phyloP scores from a whole-genome alignment of 2,888 invertebrate genomes.

The Tetragonisca angustula region DNA sequence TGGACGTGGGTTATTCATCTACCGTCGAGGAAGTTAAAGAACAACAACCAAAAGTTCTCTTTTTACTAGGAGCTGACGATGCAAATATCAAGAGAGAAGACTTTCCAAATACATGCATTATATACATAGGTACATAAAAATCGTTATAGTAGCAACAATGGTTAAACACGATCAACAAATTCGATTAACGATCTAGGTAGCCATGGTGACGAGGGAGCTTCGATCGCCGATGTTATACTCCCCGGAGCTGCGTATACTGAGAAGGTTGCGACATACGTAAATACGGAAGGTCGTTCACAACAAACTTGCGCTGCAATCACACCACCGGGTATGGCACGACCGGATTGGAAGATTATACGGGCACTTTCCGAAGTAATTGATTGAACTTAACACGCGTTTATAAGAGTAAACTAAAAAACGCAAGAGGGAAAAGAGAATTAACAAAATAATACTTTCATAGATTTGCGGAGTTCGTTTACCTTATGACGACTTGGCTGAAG shows the following conservation, averaged over 20 bases:
- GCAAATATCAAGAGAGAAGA: conserved; percentile 90
- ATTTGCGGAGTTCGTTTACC: conserved; percentile 89
- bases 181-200: conserved; percentile 88
- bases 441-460: conserved; percentile 78
- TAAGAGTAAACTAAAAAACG: background rate
- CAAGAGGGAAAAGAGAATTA: background rate
- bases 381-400: background rate
- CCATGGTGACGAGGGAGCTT: conserved; percentile 97
- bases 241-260: conserved; percentile 99
- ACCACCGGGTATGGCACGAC: conserved; percentile 96
- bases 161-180: background rate
- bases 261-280: conserved; percentile 98
- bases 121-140: conserved; percentile 90
- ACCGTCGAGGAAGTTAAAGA: conserved; percentile 87
- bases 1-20: conserved; percentile 96
- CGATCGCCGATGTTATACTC: conserved; percentile 95
- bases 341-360: conserved; percentile 99
- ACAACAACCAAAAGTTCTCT: conserved; percentile 91
- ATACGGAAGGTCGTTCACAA: conserved; percentile 98
- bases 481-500: conserved; percentile 94
- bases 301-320: conserved; percentile 94
- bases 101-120: conserved; percentile 92
- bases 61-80: conserved; percentile 97
- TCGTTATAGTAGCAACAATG: background rate
- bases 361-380: conserved; percentile 95